These are phyloP conservation scores for Cerastis rubricosa DNA, from an alignment of 2,888 invertebrate species.

Conservation along the genomic window DNA sequence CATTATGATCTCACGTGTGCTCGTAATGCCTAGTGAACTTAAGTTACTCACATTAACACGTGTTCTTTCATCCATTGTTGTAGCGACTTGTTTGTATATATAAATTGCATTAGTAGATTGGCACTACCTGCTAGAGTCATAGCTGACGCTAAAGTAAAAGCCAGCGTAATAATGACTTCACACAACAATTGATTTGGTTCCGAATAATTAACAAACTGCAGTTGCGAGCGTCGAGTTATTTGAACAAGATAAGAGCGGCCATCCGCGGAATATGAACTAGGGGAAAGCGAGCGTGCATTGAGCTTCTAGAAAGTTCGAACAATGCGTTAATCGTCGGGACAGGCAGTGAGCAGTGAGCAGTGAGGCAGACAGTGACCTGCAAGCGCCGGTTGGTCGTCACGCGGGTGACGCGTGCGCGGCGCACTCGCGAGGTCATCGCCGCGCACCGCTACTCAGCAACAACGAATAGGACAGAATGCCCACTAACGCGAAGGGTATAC, in stretches of 20 bases:
- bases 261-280: conserved; percentile 65
- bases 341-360: conserved; percentile 49
- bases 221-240: conserved; percentile 61
- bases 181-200: conserved; percentile 42
- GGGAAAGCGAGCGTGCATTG: conserved; percentile 69
- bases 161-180: conserved; percentile 22
- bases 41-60: conserved; percentile 24
- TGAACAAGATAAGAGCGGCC: conserved; percentile 60
- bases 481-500: conserved; percentile 32
- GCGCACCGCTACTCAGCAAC: conserved; percentile 33
- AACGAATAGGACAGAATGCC: conserved; percentile 34
- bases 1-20: conserved; percentile 17
- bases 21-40: background rate
- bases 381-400: conserved; percentile 63
- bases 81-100: conserved; percentile 10
- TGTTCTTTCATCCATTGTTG: conserved; percentile 31
- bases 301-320: conserved; percentile 77
- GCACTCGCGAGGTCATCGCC: conserved; percentile 64
- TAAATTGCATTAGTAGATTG: background rate
- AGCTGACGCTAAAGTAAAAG: conserved; percentile 27
- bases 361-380: conserved; percentile 71
- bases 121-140: conserved; percentile 5
- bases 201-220: conserved; percentile 57
- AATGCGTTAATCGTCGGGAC: conserved; percentile 73
- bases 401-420: conserved; percentile 71